These are phyloP conservation scores for Phrynocephalus forsythii DNA, from an alignment of 2,797 vertebrate species.

Conservation along the genomic window DNA sequence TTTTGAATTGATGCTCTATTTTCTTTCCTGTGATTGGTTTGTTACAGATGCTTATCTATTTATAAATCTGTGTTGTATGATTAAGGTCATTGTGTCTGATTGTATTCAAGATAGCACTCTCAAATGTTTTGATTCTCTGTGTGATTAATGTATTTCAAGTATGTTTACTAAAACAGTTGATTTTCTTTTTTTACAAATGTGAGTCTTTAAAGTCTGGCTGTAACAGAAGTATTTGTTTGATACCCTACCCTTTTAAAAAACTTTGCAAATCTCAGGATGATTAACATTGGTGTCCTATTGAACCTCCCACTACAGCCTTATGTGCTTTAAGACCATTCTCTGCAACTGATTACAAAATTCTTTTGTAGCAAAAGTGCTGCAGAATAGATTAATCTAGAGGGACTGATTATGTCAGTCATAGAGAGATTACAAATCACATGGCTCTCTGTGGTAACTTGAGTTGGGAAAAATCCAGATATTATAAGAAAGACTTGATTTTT, in stretches of 20 bases:
- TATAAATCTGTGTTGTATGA: background rate
- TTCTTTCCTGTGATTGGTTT: background rate
- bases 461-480: background rate
- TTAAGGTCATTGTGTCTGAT: background rate
- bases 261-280: background rate
- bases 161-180: background rate
- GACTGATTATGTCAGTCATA: no score
- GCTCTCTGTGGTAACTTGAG: background rate
- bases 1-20: background rate
- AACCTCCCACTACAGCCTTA: background rate
- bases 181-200: constrained; percentile 47
- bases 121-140: background rate
- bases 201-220: constrained; percentile 32
- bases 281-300: background rate
- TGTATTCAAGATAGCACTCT: constrained; percentile 7
- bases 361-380: background rate
- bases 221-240: constrained; percentile 39
- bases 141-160: constrained; percentile 16
- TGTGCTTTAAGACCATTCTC: background rate
- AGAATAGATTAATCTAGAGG: background rate
- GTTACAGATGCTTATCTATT: background rate
- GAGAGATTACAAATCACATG: background rate
- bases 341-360: background rate
- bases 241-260: no score
- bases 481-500: background rate